phyloP scores from a whole-genome alignment of 2,888 invertebrate genomes.

The Drosophila pullipes region DNA sequence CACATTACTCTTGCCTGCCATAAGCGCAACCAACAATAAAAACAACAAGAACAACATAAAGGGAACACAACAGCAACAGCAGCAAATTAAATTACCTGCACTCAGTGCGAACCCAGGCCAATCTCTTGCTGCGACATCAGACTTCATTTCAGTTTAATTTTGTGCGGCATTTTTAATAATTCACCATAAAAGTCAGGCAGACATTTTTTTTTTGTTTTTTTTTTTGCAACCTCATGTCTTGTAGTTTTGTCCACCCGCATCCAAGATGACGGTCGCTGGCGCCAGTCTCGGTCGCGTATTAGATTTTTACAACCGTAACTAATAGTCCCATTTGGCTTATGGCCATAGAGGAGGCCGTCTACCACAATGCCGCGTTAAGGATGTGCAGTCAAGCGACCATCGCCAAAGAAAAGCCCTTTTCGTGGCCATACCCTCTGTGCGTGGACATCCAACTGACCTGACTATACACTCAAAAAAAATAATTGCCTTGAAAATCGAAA shows the following conservation, averaged over 20 bases:
- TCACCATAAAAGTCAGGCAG: slow-evolving; percentile 70
- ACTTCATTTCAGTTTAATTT: slow-evolving; percentile 72
- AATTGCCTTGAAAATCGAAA: not conserved
- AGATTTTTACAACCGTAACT: slow-evolving; percentile 80
- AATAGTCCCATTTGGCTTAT: slow-evolving; percentile 79
- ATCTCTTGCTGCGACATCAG: slow-evolving; percentile 35
- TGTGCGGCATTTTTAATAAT: slow-evolving; percentile 78
- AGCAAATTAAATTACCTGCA: slow-evolving; percentile 71
- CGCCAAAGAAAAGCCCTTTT: not conserved
- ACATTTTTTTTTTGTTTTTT: slow-evolving; percentile 46
- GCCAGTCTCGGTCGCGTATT: slow-evolving; percentile 72
- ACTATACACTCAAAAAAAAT: slow-evolving; percentile 8
- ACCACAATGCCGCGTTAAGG: slow-evolving; percentile 25
- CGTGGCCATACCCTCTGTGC: slow-evolving; percentile 2
- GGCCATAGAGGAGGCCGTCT: slow-evolving; percentile 61
- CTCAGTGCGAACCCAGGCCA: slow-evolving; percentile 44
- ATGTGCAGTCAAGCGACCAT: slow-evolving; percentile 48
- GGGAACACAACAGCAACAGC: slow-evolving; percentile 22
- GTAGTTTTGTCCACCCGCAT: slow-evolving; percentile 44
- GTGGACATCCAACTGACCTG: slow-evolving; percentile 28
- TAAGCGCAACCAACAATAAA: slow-evolving; percentile 3
- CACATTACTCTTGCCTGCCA: slow-evolving; percentile 58
- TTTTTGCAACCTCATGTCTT: slow-evolving; percentile 11
- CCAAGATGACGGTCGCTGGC: slow-evolving; percentile 53
- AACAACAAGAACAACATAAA: slow-evolving; percentile 5